Base-by-base conservation (phyloP, 2,797 vertebrate genomes). In the Chrysocyon brachyurus region DNA sequence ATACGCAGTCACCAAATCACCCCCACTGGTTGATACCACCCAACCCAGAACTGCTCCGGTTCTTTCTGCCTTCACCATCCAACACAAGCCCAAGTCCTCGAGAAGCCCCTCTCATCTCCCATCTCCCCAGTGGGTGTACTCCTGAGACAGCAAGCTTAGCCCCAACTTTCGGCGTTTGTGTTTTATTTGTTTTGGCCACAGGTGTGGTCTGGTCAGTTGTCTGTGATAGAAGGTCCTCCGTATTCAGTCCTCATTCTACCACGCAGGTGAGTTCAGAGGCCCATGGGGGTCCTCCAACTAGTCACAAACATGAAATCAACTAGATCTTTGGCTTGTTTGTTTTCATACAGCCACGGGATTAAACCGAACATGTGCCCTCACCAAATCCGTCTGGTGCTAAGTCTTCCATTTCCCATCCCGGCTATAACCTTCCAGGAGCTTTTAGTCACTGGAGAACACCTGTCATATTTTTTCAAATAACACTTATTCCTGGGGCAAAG, bases 391-490 rank as follows among this genome's bases (percentile, higher is more conserved):
- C 91, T 84, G 95, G 86, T 68, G 12, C 46, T 12, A 5, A 17
- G 31, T 36, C 93, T 75, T 82, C 61, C 26, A 22, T 57, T 87
- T 94, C 78, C 70, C 75, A 26, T 75, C 66, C 66, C 89, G 89
- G 59, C 79, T 36, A 54, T 75, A 81, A 59, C 57, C 63, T 94
- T 82, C 64, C 36, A 31, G 46, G 31, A 94, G 87, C 75, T 96
- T 93, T 96, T 61, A 95, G 92, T 90, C 0, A 0, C 81, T 87
- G 17, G n/a, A 79, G 85, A 81, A 97, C 92, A 92, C 52, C 94
- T 92, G 97, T 91, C 52, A 78, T 90, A 83, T 94, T 56, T 97
- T 93, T 96, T 68, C 91, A 95, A 96, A 94, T 97, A 95, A 75
- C 3, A 5, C n/a, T 82, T 90, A 96, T 84, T 73, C 78, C 73